Evolutionary conservation across 2,888 invertebrate species (phyloP).

Genomic region (Lapara coniferarum): DNA sequence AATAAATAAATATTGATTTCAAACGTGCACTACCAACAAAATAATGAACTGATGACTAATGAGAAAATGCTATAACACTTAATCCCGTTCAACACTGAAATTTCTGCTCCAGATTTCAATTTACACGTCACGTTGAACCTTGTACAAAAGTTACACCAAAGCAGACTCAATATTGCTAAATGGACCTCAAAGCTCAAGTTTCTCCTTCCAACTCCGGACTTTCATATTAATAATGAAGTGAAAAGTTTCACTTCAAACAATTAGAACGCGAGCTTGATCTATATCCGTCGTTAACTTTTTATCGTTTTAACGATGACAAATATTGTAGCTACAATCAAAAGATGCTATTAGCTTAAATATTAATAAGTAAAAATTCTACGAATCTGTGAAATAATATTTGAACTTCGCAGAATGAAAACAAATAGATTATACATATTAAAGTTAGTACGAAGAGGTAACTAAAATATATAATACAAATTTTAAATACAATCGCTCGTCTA

Average conservation of each 20-base stretch:
- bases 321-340: background rate
- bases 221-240: slow-evolving; percentile 34
- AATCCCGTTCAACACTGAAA: background rate
- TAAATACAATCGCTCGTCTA: too few species aligned
- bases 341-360: background rate
- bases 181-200: background rate
- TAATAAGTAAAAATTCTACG: too few species aligned
- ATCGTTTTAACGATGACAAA: background rate
- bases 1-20: too few species aligned
- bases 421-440: too few species aligned
- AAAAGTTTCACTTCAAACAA: slow-evolving; percentile 32
- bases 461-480: too few species aligned
- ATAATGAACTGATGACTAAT: too few species aligned
- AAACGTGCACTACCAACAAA: too few species aligned
- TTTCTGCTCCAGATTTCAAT: background rate
- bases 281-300: slow-evolving; percentile 32
- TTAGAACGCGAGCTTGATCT: slow-evolving; percentile 30
- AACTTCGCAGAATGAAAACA: too few species aligned
- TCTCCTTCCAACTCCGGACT: slow-evolving; percentile 11
- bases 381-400: too few species aligned
- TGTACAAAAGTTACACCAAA: background rate
- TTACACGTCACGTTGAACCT: background rate
- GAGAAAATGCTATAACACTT: too few species aligned
- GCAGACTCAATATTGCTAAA: background rate
- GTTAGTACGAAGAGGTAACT: too few species aligned